These are phyloP conservation scores for Dioctria linearis DNA, from an alignment of 2,888 invertebrate species.

Conservation along the genomic window DNA sequence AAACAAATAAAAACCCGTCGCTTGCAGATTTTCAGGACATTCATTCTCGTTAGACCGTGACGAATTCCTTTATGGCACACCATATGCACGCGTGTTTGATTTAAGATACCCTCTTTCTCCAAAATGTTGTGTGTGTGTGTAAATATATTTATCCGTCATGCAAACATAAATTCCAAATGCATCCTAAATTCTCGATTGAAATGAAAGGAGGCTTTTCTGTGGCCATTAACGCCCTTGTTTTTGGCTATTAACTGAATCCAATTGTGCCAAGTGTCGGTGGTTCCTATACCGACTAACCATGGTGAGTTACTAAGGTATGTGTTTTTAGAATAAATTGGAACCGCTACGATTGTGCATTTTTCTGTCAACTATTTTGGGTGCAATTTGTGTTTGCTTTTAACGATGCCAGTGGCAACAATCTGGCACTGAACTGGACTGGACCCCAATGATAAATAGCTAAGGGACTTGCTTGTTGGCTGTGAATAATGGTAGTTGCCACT, in stretches of 20 bases:
- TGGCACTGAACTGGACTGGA: not conserved
- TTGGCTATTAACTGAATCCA: slow-evolving; percentile 13
- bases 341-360: not conserved
- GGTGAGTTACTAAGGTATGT: not conserved
- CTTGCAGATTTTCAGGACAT: not conserved
- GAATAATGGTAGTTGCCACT: slow-evolving; percentile 16
- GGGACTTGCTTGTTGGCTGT: not conserved
- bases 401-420: no score
- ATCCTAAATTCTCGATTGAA: not conserved
- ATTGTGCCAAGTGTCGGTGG: slow-evolving; percentile 1
- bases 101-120: not conserved
- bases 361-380: not conserved
- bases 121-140: no score
- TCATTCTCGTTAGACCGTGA: slow-evolving; percentile 2
- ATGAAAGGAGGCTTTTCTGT: not conserved
- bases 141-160: not conserved
- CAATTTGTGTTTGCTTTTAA: not conserved
- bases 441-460: not conserved
- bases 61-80: slow-evolving; percentile 3
- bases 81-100: not conserved
- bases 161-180: not conserved
- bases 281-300: no score
- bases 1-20: slow-evolving; percentile 13
- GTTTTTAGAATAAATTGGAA: not conserved
- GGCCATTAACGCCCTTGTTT: slow-evolving; percentile 18